phyloP scores from a whole-genome alignment of 1,140 invertebrate species.

The Drosophila simulans region DNA sequence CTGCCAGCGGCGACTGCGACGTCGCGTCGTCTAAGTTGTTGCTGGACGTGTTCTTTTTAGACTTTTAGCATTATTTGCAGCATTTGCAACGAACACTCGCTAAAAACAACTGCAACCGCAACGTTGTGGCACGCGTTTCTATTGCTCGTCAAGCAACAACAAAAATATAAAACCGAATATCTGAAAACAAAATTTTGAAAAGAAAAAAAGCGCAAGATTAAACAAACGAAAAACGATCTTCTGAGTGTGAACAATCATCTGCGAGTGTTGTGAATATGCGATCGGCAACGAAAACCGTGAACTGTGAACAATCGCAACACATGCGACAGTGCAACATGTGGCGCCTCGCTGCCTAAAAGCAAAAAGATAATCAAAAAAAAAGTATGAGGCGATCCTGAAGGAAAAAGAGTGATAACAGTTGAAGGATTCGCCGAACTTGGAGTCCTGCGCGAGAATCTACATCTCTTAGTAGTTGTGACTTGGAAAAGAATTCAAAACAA shows the following conservation, averaged over 20 bases:
- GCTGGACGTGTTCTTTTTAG: conserved; percentile 82
- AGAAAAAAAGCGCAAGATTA: conserved; percentile 7
- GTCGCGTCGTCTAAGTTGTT: conserved; percentile 61
- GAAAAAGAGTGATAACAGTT: conserved; percentile 13
- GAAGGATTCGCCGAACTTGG: neutral
- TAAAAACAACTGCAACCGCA: conserved; percentile 84
- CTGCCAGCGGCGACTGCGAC: conserved; percentile 49
- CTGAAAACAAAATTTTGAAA: conserved; percentile 21
- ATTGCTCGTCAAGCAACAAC: conserved; percentile 63
- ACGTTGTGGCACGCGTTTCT: conserved; percentile 84
- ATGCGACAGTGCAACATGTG: conserved; percentile 73
- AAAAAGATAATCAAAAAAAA: conserved; percentile 11
- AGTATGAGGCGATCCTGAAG: conserved; percentile 18
- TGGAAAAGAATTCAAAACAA: too few relatives aligned
- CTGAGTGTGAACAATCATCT: conserved; percentile 35
- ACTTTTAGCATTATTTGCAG: conserved; percentile 84
- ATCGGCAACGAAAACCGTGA: conserved; percentile 32
- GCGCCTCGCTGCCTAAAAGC: conserved; percentile 52
- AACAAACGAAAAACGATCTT: conserved; percentile 14
- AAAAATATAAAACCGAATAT: conserved; percentile 32
- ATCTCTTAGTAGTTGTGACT: too few relatives aligned
- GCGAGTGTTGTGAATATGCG: conserved; percentile 46
- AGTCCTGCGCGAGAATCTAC: neutral
- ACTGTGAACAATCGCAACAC: conserved; percentile 46
- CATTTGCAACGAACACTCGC: conserved; percentile 84